A percentile compares a stretch with the other conserved stretches of the same genome.
phyloP scores from a whole-genome alignment of 2,888 invertebrate species.

The Agrenia bidenticulata region DNA sequence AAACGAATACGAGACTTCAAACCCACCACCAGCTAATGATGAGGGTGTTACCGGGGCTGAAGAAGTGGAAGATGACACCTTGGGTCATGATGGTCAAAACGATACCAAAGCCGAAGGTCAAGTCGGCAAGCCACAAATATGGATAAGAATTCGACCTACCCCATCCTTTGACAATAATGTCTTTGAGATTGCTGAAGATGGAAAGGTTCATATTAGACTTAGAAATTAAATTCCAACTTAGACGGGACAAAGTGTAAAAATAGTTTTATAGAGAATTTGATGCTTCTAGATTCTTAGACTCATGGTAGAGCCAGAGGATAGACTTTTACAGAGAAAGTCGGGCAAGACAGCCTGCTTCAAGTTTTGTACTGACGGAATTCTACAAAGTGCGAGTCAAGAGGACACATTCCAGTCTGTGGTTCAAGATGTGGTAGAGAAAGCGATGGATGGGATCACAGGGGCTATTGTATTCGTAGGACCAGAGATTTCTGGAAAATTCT shows the following conservation, averaged over 20 bases:
- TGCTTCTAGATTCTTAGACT: slow-evolving; percentile 12
- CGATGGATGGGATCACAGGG: slow-evolving; percentile 44
- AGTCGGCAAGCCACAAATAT: slow-evolving; percentile 42
- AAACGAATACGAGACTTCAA: background rate
- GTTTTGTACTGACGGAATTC: slow-evolving; percentile 36
- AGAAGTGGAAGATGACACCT: too few species aligned
- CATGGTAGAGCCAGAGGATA: slow-evolving; percentile 24
- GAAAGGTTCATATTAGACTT: slow-evolving; percentile 24
- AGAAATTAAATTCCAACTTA: slow-evolving; percentile 1
- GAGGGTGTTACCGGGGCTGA: too few species aligned
- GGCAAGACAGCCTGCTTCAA: slow-evolving; percentile 9
- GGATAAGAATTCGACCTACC: slow-evolving; percentile 43
- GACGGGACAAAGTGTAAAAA: background rate
- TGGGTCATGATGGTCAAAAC: too few species aligned
- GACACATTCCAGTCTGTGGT: slow-evolving; percentile 34
- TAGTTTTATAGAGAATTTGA: background rate
- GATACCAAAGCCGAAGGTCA: too few species aligned
- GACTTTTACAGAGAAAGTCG: background rate
- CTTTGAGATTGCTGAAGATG: slow-evolving; percentile 33
- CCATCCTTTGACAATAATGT: slow-evolving; percentile 30
- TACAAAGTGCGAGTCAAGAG: slow-evolving; percentile 37
- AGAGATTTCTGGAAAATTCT: slow-evolving; percentile 47
- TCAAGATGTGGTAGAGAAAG: slow-evolving; percentile 43
- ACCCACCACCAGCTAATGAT: too few species aligned
- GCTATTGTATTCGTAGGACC: slow-evolving; percentile 44